phyloP scores from a whole-genome alignment of 2,888 invertebrate genomes.

The Tipula unca region DNA sequence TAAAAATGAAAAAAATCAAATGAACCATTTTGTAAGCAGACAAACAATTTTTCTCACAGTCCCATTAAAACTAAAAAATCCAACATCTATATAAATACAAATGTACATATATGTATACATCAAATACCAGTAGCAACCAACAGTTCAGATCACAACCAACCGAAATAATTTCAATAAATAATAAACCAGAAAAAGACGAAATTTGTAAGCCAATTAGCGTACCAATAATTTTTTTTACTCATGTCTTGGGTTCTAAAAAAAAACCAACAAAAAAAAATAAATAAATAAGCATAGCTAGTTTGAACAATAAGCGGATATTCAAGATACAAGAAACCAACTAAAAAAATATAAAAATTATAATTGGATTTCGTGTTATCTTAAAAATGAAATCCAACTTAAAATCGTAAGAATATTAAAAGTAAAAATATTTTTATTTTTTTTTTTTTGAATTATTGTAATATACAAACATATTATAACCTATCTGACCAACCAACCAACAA shows the following conservation, averaged over 20 bases:
- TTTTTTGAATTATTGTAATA: background rate
- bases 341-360: background rate
- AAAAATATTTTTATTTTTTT: background rate
- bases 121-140: background rate
- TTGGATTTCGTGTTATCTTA: background rate
- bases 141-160: background rate
- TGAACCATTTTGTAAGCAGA: background rate
- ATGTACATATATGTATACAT: background rate
- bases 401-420: background rate
- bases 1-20: background rate
- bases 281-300: background rate
- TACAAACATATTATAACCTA: background rate
- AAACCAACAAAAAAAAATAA: background rate
- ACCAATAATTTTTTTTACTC: background rate
- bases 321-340: background rate
- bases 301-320: conserved; percentile 8
- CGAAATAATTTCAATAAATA: background rate
- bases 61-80: background rate
- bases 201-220: conserved; percentile 14
- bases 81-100: background rate
- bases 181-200: conserved; percentile 8
- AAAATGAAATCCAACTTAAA: background rate
- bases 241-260: background rate
- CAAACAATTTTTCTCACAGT: background rate
- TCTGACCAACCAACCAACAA: conserved; percentile 8